Percentiles rank a stretch among this genome's conserved stretches.
Conservation (phyloP, 2,888 invertebrate genomes). For the Cheilosia grossa region DNA sequence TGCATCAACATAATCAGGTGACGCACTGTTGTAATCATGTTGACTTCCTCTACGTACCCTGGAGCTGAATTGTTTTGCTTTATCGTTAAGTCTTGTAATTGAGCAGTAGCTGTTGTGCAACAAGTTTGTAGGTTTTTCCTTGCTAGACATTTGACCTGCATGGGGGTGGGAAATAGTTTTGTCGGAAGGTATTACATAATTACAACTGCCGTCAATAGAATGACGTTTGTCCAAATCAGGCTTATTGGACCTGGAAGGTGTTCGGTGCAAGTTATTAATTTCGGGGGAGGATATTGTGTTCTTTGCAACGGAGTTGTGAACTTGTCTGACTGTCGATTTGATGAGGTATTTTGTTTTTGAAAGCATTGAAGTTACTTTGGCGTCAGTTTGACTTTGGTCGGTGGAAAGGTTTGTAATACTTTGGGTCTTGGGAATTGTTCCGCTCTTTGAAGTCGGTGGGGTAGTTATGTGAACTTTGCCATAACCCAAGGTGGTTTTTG, state of each 20-base stretch:
- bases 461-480: constrained; percentile 49
- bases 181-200: constrained; percentile 7
- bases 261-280: constrained; percentile 26
- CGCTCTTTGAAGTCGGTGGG: constrained; percentile 31
- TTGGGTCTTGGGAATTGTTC: constrained; percentile 34
- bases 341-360: constrained; percentile 13
- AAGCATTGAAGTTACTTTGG: constrained; percentile 21
- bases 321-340: constrained; percentile 21
- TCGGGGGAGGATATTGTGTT: constrained; percentile 50
- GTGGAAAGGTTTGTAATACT: constrained; percentile 7
- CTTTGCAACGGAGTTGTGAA: constrained; percentile 16
- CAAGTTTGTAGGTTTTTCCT: constrained; percentile 20
- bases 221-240: constrained; percentile 75
- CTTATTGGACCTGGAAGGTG: constrained; percentile 21
- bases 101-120: constrained; percentile 31
- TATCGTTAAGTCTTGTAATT: constrained; percentile 23
- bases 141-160: not conserved
- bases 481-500: constrained; percentile 45
- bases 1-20: constrained; percentile 3
- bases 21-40: not conserved
- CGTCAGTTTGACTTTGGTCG: constrained; percentile 12
- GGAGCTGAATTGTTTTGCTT: not conserved
- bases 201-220: constrained; percentile 76
- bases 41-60: constrained; percentile 27
- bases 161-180: constrained; percentile 7